Evolutionary conservation across 2,113 vertebrate genomes (phyloP), one percentile per base, ranked within the genome.

Genomic region (Psilopogon haemacephalus): DNA sequence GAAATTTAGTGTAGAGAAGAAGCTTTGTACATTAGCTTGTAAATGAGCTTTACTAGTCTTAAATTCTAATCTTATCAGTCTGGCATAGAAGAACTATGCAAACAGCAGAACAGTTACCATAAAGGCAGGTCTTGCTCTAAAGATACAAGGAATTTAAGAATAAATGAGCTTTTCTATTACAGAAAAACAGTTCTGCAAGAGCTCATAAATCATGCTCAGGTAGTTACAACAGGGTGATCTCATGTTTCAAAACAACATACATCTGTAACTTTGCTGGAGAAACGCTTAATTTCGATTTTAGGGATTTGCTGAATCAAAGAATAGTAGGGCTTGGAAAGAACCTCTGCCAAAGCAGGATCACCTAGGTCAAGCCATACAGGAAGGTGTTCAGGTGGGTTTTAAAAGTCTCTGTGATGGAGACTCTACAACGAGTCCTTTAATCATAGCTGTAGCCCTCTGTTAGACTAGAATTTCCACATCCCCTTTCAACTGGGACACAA

Each of bases 11-110:
- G 4, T 3, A 40, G 75, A 70, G 87, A 84, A 92, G 67, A 1
- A 88, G 87, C 71, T 89, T 85, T 76, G 68, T 32, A 91, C 93
- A 91, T 95, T 76, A 94, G 78, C 78, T 93, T 85, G 78, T 79
- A 87, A 88, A 83, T 73, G 50, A 93, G 85, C 91, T 93, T 94
- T 91, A 59, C 59, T 76, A 54, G 74, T 83, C 87, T 96, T 85
- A 95, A 79, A 85, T 67, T 87, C 68, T 91, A 85, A 95, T 87
- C 91, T 87, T 67, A 70, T 37, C 33, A 73, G 85, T 73, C 78
- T 88, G 82, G 32, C 55, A 75, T 18, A 65, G 30, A 65, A 44
- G 42, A 69, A 35, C 94, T 65, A 30, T 21, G 55, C 70, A 95
- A 94, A 86, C 40, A 79, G 54, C 44, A 73, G 15, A 91, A 69